These are phyloP conservation scores for Lasiurus cinereus DNA, from an alignment of 2,113 vertebrate species.

Conservation along the genomic window DNA sequence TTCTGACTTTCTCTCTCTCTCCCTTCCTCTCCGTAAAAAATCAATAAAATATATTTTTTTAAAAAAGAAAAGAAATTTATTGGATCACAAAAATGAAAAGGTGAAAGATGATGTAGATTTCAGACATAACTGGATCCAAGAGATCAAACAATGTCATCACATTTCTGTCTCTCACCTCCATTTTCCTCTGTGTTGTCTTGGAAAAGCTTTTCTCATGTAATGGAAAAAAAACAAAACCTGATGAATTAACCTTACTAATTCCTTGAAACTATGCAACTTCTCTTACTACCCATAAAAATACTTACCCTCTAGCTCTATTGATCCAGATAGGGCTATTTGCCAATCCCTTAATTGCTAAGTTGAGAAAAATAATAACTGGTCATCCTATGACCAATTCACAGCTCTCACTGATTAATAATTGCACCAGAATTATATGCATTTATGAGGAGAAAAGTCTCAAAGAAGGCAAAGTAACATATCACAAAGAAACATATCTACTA, in stretches of 20 bases:
- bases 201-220: slow-evolving; percentile 6
- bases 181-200: slow-evolving; percentile 35
- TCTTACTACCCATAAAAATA: slow-evolving; percentile 23
- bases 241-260: slow-evolving; percentile 15
- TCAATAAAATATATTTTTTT: too few species aligned
- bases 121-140: not conserved
- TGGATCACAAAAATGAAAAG: slow-evolving; percentile 56
- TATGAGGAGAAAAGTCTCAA: not conserved
- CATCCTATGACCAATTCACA: not conserved
- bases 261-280: slow-evolving; percentile 31
- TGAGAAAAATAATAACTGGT: slow-evolving; percentile 25
- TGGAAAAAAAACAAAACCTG: not conserved
- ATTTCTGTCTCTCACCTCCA: slow-evolving; percentile 35
- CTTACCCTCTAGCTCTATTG: not conserved
- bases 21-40: too few species aligned
- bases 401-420: not conserved
- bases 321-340: not conserved
- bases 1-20: too few species aligned
- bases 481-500: not conserved
- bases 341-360: not conserved
- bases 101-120: not conserved
- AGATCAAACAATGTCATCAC: slow-evolving; percentile 7
- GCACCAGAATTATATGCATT: slow-evolving; percentile 13
- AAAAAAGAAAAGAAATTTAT: slow-evolving; percentile 40
- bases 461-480: not conserved